Percentiles rank a stretch among this genome's conserved stretches.
phyloP scores from a whole-genome alignment of 2,113 vertebrate species.

The Dascyllus trimaculatus region DNA sequence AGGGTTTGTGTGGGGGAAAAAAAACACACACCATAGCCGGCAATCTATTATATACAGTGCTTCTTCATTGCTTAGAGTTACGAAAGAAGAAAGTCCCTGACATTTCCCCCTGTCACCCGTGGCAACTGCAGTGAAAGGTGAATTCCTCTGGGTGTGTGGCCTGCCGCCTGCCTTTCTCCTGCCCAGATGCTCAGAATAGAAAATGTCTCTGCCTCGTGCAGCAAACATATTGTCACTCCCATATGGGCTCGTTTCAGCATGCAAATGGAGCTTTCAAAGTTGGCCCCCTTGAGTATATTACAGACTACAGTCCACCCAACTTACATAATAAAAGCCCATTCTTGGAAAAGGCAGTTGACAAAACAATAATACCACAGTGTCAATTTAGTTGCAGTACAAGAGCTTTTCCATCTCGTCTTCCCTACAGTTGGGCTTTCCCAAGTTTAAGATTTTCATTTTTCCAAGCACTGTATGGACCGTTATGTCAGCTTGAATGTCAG shows the following conservation, averaged over 20 bases:
- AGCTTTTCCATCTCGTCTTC: too few relatives aligned
- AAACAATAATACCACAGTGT: too few relatives aligned
- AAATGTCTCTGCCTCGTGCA: slow-evolving; percentile 63
- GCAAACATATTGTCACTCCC: slow-evolving; percentile 49
- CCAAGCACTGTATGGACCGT: neutral
- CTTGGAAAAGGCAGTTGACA: too few relatives aligned
- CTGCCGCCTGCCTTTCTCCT: slow-evolving; percentile 48
- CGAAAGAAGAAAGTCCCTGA: slow-evolving; percentile 66
- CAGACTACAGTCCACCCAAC: neutral
- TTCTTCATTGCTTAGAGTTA: slow-evolving; percentile 48
- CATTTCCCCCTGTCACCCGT: slow-evolving; percentile 78
- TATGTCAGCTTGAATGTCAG: too few relatives aligned
- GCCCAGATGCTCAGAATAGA: slow-evolving; percentile 75
- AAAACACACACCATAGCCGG: neutral
- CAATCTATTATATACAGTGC: slow-evolving; percentile 18
- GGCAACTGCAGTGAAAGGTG: slow-evolving; percentile 82
- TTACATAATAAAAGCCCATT: neutral
- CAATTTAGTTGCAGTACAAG: too few relatives aligned
- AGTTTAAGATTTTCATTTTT: slow-evolving; percentile 7
- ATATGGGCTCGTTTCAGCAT: slow-evolving; percentile 41
- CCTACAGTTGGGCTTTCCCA: too few relatives aligned
- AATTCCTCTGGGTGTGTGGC: slow-evolving; percentile 74
- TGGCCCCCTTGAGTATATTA: neutral
- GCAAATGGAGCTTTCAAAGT: slow-evolving; percentile 44
- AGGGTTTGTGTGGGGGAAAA: neutral